Percentiles rank a stretch among this genome's conserved stretches.
These are phyloP conservation scores for Bombus confusus DNA, from an alignment of 1,140 invertebrate species.

Conservation along the genomic window DNA sequence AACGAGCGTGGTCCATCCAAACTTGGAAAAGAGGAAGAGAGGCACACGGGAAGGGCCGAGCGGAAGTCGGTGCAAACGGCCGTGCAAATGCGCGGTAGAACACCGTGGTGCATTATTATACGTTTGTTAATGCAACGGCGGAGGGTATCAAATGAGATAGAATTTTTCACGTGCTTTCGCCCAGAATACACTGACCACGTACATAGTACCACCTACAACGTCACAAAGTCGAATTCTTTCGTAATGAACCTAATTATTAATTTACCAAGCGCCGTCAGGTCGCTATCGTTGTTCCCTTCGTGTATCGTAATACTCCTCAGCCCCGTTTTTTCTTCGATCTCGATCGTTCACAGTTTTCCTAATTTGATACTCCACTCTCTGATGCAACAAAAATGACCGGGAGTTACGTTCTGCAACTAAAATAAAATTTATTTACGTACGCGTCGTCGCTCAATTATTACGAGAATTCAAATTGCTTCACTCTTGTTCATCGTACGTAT, in stretches of 20 bases:
- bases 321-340: background rate
- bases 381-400: background rate
- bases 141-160: conserved; percentile 51
- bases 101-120: conserved; percentile 40
- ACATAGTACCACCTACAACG: conserved; percentile 12
- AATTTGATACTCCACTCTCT: background rate
- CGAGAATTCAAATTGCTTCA: too few relatives aligned
- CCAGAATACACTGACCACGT: background rate
- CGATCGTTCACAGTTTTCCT: too few relatives aligned
- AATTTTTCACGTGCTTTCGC: conserved; percentile 46
- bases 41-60: too few relatives aligned
- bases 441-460: too few relatives aligned
- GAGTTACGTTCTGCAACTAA: background rate
- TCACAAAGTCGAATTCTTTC: conserved; percentile 33
- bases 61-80: conserved; percentile 17
- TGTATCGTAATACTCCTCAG: background rate
- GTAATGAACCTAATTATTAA: conserved; percentile 42
- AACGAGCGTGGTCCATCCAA: conserved; percentile 16
- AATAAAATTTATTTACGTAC: background rate
- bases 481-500: too few relatives aligned
- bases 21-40: conserved; percentile 11
- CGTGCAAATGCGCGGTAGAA: conserved; percentile 28
- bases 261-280: background rate
- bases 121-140: conserved; percentile 57
- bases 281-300: background rate